Evolutionary conservation across 2,797 vertebrate genomes (phyloP).

Genomic region (Oceanodroma leucorhoa): DNA sequence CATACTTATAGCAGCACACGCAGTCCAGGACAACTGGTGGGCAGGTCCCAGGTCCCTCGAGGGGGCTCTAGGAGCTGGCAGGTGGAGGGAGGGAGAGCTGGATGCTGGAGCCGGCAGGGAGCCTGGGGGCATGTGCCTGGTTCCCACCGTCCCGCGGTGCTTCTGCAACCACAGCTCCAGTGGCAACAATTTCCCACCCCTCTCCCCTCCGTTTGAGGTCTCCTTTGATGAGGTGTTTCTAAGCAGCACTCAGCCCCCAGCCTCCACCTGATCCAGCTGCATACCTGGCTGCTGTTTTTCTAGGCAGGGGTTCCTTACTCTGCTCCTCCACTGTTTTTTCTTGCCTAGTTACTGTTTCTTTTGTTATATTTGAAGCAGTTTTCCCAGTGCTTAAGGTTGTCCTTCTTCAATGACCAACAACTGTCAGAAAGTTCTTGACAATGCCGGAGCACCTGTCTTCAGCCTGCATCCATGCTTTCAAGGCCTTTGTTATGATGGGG

Average conservation of each 20-base stretch:
- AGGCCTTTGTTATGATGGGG: not conserved
- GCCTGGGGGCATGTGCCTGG: too few relatives aligned
- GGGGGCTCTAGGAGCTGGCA: not conserved
- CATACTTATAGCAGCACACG: not conserved
- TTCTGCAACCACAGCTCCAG: not conserved
- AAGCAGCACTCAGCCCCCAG: not conserved
- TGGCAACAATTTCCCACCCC: not conserved
- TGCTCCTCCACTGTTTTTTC: not conserved
- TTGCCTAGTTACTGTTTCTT: not conserved
- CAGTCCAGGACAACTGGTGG: not conserved
- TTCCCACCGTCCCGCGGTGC: not conserved
- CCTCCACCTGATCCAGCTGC: not conserved
- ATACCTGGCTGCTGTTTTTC: not conserved
- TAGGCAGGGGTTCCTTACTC: not conserved
- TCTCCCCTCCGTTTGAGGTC: not conserved
- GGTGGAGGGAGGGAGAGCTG: not conserved
- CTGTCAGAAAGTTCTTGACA: not conserved
- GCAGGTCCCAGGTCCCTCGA: fast-evolving
- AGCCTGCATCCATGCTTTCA: not conserved
- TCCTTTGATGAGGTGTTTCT: not conserved
- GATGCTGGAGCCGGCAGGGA: not conserved
- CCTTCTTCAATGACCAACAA: not conserved
- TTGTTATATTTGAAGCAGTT: not conserved
- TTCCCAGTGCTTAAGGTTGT: not conserved
- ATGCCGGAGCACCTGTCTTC: not conserved